phyloP scores from a whole-genome alignment of 2,888 invertebrate species.

The Eupithecia insigniata region DNA sequence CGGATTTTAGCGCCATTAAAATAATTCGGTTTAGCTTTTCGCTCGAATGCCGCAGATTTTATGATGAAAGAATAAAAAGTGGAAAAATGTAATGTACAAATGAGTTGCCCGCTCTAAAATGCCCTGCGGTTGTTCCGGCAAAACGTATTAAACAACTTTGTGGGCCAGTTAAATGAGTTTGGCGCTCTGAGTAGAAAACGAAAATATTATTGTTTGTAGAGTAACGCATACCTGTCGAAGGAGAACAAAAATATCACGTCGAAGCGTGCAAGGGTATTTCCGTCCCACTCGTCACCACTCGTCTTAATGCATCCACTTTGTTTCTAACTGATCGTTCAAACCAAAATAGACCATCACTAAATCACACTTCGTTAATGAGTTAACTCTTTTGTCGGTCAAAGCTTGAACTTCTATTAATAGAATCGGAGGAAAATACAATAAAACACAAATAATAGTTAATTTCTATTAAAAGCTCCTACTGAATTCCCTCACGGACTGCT shows the following conservation, averaged over 20 bases:
- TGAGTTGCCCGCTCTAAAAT: slow-evolving; percentile 25
- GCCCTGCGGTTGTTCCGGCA: slow-evolving; percentile 32
- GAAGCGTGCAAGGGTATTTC: slow-evolving; percentile 61
- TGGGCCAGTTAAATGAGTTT: slow-evolving; percentile 45
- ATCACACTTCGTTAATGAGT: slow-evolving; percentile 29
- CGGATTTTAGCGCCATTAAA: slow-evolving; percentile 37
- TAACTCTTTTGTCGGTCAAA: slow-evolving; percentile 10
- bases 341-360: slow-evolving; percentile 33
- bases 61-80: slow-evolving; percentile 25
- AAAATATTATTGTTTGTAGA: slow-evolving; percentile 49
- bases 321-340: slow-evolving; percentile 37
- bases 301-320: slow-evolving; percentile 43
- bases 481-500: neutral
- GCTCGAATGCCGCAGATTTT: slow-evolving; percentile 27
- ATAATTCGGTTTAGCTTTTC: slow-evolving; percentile 35
- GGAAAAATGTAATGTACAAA: slow-evolving; percentile 33
- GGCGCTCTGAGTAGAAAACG: slow-evolving; percentile 48
- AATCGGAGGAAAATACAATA: neutral
- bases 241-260: slow-evolving; percentile 64
- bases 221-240: slow-evolving; percentile 71
- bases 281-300: slow-evolving; percentile 49
- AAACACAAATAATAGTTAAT: neutral
- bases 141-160: slow-evolving; percentile 41
- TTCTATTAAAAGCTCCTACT: neutral
- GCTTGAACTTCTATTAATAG: neutral